These are phyloP conservation scores for Microcebus griseorufus DNA, from an alignment of 2,113 vertebrate species.

Conservation along the genomic window DNA sequence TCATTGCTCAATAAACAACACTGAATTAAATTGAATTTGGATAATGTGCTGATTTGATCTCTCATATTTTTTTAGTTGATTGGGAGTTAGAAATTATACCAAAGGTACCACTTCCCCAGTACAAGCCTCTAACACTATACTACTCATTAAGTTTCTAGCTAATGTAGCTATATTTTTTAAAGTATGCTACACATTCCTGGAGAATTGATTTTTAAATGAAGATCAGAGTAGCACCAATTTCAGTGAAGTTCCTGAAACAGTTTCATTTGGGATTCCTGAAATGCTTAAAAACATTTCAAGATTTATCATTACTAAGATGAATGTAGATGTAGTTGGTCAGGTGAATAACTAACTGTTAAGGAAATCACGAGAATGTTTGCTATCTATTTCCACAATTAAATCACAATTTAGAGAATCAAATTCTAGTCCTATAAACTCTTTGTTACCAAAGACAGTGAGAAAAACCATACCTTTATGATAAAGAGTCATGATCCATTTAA, in stretches of 20 bases:
- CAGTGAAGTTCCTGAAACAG: background rate
- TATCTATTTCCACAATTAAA: constrained; percentile 14
- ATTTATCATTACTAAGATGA: background rate
- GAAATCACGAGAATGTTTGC: background rate
- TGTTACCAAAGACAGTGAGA: background rate
- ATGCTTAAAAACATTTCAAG: background rate
- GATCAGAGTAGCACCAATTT: background rate
- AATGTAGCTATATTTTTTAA: background rate
- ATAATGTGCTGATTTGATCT: background rate
- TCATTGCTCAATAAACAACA: background rate
- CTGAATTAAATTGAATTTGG: background rate
- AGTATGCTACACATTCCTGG: background rate
- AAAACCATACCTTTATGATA: background rate
- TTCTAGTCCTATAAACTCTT: background rate
- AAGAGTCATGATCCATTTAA: background rate
- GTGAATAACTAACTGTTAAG: background rate
- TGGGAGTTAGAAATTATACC: background rate
- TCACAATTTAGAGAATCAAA: background rate
- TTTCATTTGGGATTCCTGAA: background rate
- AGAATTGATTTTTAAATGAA: background rate
- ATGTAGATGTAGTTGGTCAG: background rate
- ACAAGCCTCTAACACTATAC: background rate
- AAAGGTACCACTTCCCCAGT: background rate
- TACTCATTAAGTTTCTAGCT: background rate
- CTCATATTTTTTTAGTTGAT: background rate